Evolutionary conservation across 1,140 invertebrate genomes (phyloP).

Genomic region (Drosophila ogumai): DNA sequence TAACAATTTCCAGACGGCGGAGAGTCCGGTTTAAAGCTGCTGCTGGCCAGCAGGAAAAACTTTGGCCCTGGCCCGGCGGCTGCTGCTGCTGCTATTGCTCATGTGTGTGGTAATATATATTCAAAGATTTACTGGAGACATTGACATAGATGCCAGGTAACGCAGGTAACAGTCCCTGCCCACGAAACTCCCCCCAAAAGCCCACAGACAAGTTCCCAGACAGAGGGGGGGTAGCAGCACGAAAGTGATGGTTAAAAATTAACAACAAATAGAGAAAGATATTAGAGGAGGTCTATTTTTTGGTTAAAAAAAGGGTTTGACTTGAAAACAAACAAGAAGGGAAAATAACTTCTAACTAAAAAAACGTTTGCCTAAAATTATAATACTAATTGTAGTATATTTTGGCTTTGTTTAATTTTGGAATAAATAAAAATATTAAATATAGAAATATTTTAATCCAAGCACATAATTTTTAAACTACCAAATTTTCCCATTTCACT

Average conservation of each 20-base stretch:
- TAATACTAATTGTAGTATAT: too few relatives aligned
- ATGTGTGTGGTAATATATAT: constrained; percentile 29
- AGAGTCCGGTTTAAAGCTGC: constrained; percentile 42
- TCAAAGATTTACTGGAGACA: constrained; percentile 23
- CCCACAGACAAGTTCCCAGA: neutral
- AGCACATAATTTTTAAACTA: too few relatives aligned
- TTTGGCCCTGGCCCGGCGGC: constrained; percentile 27
- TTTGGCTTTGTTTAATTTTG: neutral
- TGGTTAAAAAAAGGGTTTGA: neutral
- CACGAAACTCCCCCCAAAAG: constrained; percentile 2
- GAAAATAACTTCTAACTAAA: neutral
- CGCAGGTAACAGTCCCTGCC: constrained; percentile 3
- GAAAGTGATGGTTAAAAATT: neutral
- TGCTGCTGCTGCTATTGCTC: neutral
- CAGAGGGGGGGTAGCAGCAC: too few relatives aligned
- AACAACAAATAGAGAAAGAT: neutral
- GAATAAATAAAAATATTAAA: too few relatives aligned
- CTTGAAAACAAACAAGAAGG: neutral
- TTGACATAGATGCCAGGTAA: constrained; percentile 39
- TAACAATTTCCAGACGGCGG: constrained; percentile 44
- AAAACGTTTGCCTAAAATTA: too few relatives aligned
- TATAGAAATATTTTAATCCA: too few relatives aligned
- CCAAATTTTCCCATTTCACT: too few relatives aligned
- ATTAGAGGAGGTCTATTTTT: neutral
- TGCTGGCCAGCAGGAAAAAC: constrained; percentile 38